Percentiles rank a stretch among this genome's conserved stretches.
phyloP scores from a whole-genome alignment of 2,113 vertebrate genomes.

The Taurulus bubalis region DNA sequence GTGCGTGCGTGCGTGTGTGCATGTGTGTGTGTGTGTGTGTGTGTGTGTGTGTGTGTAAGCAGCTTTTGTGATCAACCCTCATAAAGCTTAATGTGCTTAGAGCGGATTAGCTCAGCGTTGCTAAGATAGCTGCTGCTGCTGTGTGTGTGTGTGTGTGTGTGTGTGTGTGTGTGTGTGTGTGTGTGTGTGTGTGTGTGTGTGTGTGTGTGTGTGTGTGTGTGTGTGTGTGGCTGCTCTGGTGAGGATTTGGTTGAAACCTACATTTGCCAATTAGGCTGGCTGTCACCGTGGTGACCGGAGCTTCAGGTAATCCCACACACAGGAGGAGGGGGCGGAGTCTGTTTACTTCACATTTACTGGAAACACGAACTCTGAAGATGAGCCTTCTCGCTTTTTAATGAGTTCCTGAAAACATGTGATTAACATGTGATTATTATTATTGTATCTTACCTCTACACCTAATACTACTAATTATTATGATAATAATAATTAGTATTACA shows the following conservation, averaged over 20 bases:
- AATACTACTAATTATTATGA: background rate
- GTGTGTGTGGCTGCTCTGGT: constrained; percentile 42
- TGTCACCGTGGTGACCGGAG: constrained; percentile 60
- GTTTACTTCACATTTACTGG: constrained; percentile 45
- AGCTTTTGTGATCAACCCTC: constrained; percentile 79
- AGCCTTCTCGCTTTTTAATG: constrained; percentile 25
- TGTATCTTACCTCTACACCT: background rate
- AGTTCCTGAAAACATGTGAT: background rate
- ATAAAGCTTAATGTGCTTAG: constrained; percentile 83
- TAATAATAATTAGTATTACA: background rate
- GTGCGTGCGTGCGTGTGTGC: constrained; percentile 30
- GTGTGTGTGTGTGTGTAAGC: constrained; percentile 64
- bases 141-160: constrained; percentile 11
- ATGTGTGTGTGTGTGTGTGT: constrained; percentile 47
- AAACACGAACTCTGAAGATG: constrained; percentile 32
- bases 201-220: constrained; percentile 29
- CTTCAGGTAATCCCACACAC: constrained; percentile 66
- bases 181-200: constrained; percentile 37
- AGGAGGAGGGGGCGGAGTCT: constrained; percentile 35
- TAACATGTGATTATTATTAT: no score
- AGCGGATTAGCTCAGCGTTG: constrained; percentile 80
- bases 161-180: constrained; percentile 25
- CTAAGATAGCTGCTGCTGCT: constrained; percentile 65
- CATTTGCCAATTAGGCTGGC: constrained; percentile 76
- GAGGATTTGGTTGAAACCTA: constrained; percentile 75